These are phyloP conservation scores for Lepeophtheirus salmonis DNA, from an alignment of 1,140 invertebrate species.

Conservation along the genomic window DNA sequence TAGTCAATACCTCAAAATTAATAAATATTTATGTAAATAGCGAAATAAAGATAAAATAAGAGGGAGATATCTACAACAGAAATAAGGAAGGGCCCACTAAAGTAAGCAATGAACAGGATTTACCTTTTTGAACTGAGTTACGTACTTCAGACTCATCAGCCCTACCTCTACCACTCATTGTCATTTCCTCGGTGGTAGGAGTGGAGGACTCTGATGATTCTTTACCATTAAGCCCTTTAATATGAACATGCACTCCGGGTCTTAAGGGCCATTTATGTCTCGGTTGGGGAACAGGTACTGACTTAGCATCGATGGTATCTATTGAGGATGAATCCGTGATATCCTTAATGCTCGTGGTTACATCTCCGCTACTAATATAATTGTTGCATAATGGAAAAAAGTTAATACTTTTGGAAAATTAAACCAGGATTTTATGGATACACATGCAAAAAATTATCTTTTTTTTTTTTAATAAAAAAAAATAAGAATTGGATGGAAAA, in stretches of 20 bases:
- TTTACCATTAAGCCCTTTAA: slow-evolving; percentile 43
- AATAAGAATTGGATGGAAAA: no score
- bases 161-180: not conserved
- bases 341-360: not conserved
- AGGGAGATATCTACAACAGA: no score
- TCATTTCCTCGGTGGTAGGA: slow-evolving; percentile 18
- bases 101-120: not conserved
- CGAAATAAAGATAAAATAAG: no score
- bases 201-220: slow-evolving; percentile 14
- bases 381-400: not conserved
- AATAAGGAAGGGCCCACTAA: no score
- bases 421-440: no score
- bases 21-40: no score
- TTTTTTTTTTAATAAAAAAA: no score
- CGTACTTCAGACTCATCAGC: not conserved
- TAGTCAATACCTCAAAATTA: no score
- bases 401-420: no score
- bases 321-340: not conserved
- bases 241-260: slow-evolving; percentile 64
- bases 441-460: no score
- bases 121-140: not conserved
- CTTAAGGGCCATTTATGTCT: slow-evolving; percentile 58
- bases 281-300: slow-evolving; percentile 19
- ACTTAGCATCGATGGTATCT: not conserved
- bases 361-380: not conserved